A percentile compares a stretch with the other conserved stretches of the same genome.
These are phyloP conservation scores for Hemiprocne comata DNA, from an alignment of 2,113 vertebrate genomes.

Conservation along the genomic window DNA sequence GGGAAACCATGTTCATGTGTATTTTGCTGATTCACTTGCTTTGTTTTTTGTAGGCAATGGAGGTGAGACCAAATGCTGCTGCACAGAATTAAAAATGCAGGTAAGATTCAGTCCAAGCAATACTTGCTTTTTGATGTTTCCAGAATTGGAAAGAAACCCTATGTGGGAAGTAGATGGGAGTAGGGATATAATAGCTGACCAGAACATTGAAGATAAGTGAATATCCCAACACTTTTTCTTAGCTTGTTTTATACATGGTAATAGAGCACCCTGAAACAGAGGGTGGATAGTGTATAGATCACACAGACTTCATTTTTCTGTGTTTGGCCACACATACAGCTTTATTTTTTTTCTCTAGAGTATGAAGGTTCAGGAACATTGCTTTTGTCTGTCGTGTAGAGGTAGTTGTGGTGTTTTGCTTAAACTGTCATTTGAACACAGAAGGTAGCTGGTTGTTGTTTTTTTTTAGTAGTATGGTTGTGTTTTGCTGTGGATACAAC, in stretches of 20 bases:
- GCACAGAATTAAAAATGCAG: conserved; percentile 65
- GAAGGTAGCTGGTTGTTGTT: not conserved
- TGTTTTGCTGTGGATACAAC: not conserved
- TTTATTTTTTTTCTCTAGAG: not conserved
- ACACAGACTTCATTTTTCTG: not conserved
- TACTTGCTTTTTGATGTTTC: not conserved
- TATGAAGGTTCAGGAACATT: not conserved
- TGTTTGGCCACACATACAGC: not conserved
- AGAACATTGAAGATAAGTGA: not conserved
- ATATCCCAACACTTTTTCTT: not conserved
- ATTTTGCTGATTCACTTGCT: not conserved
- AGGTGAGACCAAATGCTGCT: conserved; percentile 59
- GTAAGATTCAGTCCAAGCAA: conserved; percentile 43
- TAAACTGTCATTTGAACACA: not conserved
- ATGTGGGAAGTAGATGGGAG: not conserved
- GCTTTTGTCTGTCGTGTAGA: not conserved
- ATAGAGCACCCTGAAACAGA: not conserved
- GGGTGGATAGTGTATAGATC: not conserved
- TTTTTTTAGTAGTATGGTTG: not conserved
- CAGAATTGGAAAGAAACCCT: not conserved
- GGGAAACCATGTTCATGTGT: not conserved
- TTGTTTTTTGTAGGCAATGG: conserved; percentile 51
- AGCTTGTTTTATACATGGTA: not conserved
- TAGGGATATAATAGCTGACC: not conserved
- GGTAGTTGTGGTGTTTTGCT: not conserved